Percentiles rank a stretch among this genome's conserved stretches.
These are phyloP conservation scores for Leptobrachium leishanense DNA, from an alignment of 2,113 vertebrate species.

Conservation along the genomic window DNA sequence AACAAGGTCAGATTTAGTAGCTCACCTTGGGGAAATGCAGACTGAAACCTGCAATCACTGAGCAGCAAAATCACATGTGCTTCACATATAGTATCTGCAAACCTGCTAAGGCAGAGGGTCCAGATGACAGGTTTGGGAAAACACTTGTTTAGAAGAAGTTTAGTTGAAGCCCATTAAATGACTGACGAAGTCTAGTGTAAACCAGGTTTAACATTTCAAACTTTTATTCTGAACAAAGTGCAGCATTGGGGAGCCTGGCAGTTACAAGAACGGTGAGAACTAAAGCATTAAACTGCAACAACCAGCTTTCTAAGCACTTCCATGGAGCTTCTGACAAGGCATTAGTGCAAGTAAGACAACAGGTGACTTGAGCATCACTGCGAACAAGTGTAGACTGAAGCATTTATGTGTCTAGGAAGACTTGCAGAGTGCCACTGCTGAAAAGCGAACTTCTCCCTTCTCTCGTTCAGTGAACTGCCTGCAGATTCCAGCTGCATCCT, in stretches of 20 bases:
- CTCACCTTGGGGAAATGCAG: no score
- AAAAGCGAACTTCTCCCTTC: conserved; percentile 91
- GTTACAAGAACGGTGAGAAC: conserved; percentile 17
- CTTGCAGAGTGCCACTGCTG: conserved; percentile 88
- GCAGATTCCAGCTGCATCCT: conserved; percentile 91
- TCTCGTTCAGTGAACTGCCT: conserved; percentile 86
- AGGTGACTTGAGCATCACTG: background rate
- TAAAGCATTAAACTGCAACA: conserved; percentile 21
- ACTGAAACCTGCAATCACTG: no score
- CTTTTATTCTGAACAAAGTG: conserved; percentile 22
- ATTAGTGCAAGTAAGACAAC: background rate
- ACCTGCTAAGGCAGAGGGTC: no score
- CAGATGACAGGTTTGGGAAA: no score
- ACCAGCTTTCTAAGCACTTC: conserved; percentile 24
- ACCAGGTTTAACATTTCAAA: background rate
- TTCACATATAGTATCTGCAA: no score
- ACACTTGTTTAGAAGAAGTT: no score
- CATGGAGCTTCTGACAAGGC: background rate
- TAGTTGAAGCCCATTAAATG: no score
- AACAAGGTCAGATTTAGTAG: no score
- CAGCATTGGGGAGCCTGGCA: background rate
- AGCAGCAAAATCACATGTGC: no score
- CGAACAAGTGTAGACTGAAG: background rate
- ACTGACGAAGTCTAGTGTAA: no score
- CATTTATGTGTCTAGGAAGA: conserved; percentile 55